Percentiles rank a stretch among this genome's conserved stretches.
phyloP scores from a whole-genome alignment of 2,113 vertebrate species.

The Pyrgilauda ruficollis region DNA sequence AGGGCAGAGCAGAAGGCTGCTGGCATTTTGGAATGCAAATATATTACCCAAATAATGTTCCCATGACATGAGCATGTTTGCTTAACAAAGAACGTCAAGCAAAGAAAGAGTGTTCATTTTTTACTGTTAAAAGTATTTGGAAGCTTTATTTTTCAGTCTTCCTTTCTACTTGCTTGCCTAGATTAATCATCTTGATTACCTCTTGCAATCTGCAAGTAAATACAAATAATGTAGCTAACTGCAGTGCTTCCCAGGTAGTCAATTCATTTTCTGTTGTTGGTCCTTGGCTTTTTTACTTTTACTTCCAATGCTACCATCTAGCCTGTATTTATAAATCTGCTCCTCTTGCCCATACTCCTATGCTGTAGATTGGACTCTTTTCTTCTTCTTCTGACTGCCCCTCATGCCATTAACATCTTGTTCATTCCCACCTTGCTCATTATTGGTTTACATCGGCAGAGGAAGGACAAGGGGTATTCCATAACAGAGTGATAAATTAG shows the following conservation, averaged over 20 bases:
- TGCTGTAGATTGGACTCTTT: neutral
- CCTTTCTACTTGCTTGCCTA: neutral
- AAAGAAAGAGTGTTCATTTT: neutral
- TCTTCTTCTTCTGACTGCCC: neutral
- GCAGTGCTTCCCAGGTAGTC: neutral
- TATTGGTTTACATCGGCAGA: fast-evolving
- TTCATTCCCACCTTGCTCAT: fast-evolving
- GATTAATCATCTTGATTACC: neutral
- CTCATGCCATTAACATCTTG: fast-evolving
- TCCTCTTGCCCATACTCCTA: neutral
- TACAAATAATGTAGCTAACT: neutral
- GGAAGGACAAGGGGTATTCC: neutral
- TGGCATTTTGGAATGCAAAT: neutral
- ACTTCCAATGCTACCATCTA: neutral
- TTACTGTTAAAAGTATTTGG: neutral
- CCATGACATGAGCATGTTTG: neutral
- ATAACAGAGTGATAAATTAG: neutral
- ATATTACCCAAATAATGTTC: neutral
- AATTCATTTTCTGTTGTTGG: neutral
- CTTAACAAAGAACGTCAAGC: neutral
- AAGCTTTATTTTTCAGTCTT: neutral
- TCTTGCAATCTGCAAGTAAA: neutral
- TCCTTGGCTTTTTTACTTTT: neutral
- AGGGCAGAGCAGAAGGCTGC: neutral
- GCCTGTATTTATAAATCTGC: neutral